A percentile compares a stretch with the other conserved stretches of the same genome.
phyloP scores from a whole-genome alignment of 2,888 invertebrate genomes.

The Anagyrus pseudococci region DNA sequence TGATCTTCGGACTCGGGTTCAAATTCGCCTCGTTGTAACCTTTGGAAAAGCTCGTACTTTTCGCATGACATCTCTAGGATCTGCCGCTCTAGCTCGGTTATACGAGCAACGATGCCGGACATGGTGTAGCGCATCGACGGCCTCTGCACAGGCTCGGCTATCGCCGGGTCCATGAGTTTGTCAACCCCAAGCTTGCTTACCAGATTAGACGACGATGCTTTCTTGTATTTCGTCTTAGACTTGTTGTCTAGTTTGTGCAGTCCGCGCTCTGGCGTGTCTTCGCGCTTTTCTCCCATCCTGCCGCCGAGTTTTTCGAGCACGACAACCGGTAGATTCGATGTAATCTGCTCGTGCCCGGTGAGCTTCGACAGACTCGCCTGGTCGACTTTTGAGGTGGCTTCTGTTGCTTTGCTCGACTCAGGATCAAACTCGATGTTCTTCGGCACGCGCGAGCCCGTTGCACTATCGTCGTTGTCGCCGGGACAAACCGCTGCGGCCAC shows the following conservation, averaged over 20 bases:
- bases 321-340: constrained; percentile 41
- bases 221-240: constrained; percentile 43
- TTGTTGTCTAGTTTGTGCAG: constrained; percentile 46
- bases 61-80: neutral
- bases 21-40: no score
- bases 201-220: neutral
- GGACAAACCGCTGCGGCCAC: neutral
- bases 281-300: neutral
- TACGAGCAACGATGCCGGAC: constrained; percentile 10
- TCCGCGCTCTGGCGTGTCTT: constrained; percentile 25
- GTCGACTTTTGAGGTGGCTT: neutral
- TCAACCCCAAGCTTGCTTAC: constrained; percentile 20
- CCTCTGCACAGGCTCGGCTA: constrained; percentile 37
- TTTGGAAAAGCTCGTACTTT: neutral
- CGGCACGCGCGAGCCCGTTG: neutral
- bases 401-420: neutral
- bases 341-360: neutral
- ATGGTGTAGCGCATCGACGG: neutral
- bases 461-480: neutral
- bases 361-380: neutral
- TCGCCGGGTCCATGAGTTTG: constrained; percentile 39
- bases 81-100: constrained; percentile 23
- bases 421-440: neutral
- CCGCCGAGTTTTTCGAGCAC: constrained; percentile 40
- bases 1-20: constrained; percentile 1